A percentile compares a stretch with the other conserved stretches of the same genome.
phyloP scores from a whole-genome alignment of 1,140 invertebrate species.

The Caerostris darwini region DNA sequence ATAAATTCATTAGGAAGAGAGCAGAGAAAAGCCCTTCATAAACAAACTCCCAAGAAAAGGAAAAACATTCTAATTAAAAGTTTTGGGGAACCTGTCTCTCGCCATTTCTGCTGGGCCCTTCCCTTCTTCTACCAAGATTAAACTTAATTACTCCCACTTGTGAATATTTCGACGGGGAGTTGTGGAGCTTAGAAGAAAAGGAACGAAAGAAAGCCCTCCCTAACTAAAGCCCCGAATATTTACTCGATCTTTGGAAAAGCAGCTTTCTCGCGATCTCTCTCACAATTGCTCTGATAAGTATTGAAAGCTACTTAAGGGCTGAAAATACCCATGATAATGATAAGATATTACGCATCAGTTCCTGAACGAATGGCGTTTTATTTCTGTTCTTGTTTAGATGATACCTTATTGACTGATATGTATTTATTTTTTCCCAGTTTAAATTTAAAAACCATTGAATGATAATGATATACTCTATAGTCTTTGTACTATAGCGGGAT shows the following conservation, averaged over 20 bases:
- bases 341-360: too few species aligned
- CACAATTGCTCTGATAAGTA: not conserved
- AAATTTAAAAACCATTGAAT: too few species aligned
- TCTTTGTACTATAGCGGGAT: too few species aligned
- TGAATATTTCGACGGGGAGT: slow-evolving; percentile 38
- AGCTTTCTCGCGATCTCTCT: not conserved
- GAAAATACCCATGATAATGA: too few species aligned
- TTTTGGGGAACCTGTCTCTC: not conserved
- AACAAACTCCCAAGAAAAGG: not conserved
- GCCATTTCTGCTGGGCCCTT: not conserved
- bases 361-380: too few species aligned
- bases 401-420: too few species aligned
- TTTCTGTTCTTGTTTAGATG: too few species aligned
- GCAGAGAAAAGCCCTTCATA: slow-evolving; percentile 26
- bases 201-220: not conserved
- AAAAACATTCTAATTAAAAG: slow-evolving; percentile 40
- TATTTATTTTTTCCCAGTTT: too few species aligned
- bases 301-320: not conserved
- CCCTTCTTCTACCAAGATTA: not conserved
- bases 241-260: not conserved
- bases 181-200: not conserved
- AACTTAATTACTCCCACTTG: slow-evolving; percentile 46
- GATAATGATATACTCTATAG: too few species aligned
- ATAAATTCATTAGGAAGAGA: slow-evolving; percentile 37
- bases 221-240: slow-evolving; percentile 29